Conservation (phyloP, 2,113 vertebrate genomes). For the Rhineura floridana region DNA sequence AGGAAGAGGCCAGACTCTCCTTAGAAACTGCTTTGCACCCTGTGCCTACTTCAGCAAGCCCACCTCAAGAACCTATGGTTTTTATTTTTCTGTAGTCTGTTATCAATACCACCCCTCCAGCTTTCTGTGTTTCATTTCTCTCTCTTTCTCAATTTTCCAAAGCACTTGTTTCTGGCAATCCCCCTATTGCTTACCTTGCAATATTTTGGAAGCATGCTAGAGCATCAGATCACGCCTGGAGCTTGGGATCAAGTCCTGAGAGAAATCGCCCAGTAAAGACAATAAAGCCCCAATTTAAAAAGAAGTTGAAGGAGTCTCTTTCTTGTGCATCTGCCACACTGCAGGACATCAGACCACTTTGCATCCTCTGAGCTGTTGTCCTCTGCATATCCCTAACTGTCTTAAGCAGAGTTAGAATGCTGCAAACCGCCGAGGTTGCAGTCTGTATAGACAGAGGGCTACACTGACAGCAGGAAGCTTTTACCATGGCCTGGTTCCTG, state of each 20-base stretch:
- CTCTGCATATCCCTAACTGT: background rate
- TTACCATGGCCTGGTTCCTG: conserved; percentile 69
- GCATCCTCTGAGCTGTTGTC: background rate
- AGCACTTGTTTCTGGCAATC: conserved; percentile 1
- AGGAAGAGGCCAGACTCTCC: background rate
- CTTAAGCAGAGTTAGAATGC: background rate
- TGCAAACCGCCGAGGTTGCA: conserved; percentile 56
- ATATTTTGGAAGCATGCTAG: conserved; percentile 73
- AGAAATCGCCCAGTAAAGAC: conserved; percentile 32
- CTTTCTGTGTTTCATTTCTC: background rate
- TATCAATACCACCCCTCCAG: background rate
- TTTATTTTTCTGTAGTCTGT: background rate
- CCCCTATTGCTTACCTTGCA: conserved; percentile 61
- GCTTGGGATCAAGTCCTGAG: conserved; percentile 53
- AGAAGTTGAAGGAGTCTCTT: conserved; percentile 37
- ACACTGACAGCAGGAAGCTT: conserved; percentile 72
- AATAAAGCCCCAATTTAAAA: background rate
- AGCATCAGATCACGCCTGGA: conserved; percentile 17
- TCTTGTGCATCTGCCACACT: conserved; percentile 10
- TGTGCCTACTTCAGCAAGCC: background rate
- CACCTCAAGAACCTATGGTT: background rate
- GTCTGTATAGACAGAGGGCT: conserved; percentile 56
- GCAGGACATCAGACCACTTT: conserved; percentile 21
- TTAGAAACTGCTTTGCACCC: background rate
- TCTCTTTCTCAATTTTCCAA: background rate